Percentiles rank a stretch among this genome's conserved stretches.
Conservation (phyloP, 2,888 invertebrate species). For the Beris morrisii region DNA sequence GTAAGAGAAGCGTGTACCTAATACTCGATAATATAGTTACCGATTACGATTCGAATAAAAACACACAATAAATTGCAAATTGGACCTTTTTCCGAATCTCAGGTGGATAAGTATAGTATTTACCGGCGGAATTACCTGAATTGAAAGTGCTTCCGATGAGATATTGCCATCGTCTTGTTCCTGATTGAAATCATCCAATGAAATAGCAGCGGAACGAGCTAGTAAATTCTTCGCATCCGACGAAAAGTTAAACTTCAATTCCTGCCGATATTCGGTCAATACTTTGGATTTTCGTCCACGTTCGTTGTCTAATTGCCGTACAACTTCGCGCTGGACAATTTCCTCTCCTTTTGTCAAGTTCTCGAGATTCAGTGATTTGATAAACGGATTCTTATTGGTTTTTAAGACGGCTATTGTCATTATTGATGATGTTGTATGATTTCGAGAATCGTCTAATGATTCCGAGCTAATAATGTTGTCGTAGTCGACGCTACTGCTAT, state of each 20-base stretch:
- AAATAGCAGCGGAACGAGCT: slow-evolving; percentile 48
- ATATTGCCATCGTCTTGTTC: slow-evolving; percentile 48
- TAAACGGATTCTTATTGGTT: neutral
- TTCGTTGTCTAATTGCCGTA: slow-evolving; percentile 41
- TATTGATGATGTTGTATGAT: slow-evolving; percentile 8
- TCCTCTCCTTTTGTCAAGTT: slow-evolving; percentile 49
- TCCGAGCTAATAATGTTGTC: slow-evolving; percentile 4
- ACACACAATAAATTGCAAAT: slow-evolving; percentile 11
- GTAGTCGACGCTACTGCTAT: slow-evolving; percentile 11
- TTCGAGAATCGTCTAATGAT: slow-evolving; percentile 20
- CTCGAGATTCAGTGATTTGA: slow-evolving; percentile 42
- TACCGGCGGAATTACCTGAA: slow-evolving; percentile 43
- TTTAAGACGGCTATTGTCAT: slow-evolving; percentile 9
- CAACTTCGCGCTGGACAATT: slow-evolving; percentile 34
- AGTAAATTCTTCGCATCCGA: slow-evolving; percentile 50
- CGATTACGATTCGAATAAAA: too few relatives aligned
- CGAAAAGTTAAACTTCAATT: slow-evolving; percentile 50
- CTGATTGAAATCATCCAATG: slow-evolving; percentile 42
- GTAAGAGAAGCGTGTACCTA: too few relatives aligned
- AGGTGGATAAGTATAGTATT: neutral
- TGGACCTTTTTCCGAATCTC: slow-evolving; percentile 11
- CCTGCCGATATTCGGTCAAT: slow-evolving; percentile 52
- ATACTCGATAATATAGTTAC: too few relatives aligned
- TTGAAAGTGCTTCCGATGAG: slow-evolving; percentile 50
- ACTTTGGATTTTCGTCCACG: slow-evolving; percentile 51